Evolutionary conservation across 2,888 invertebrate genomes (phyloP).

Genomic region (Watsonalla cultraria): DNA sequence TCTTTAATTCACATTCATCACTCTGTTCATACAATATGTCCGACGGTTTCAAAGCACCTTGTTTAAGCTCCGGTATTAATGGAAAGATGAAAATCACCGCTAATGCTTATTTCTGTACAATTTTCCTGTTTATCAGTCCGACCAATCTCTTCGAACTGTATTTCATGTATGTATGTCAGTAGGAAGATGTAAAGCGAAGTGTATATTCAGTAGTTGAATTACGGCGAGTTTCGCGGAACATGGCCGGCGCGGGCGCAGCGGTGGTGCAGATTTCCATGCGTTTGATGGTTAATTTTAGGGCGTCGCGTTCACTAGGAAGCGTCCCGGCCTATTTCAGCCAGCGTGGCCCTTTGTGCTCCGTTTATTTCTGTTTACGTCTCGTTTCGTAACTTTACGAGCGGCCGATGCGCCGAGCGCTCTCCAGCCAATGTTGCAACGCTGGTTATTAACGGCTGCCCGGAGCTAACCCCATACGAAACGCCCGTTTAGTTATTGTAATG

Average conservation of each 20-base stretch:
- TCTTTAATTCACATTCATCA: too few species aligned
- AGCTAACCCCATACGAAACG: slow-evolving; percentile 46
- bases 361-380: slow-evolving; percentile 71
- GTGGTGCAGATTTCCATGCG: slow-evolving; percentile 11
- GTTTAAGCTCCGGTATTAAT: not conserved
- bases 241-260: slow-evolving; percentile 11
- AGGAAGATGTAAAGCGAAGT: not conserved
- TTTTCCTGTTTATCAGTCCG: not conserved
- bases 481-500: slow-evolving; percentile 31
- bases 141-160: not conserved
- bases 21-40: too few species aligned
- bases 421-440: slow-evolving; percentile 50
- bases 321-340: slow-evolving; percentile 58
- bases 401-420: slow-evolving; percentile 54
- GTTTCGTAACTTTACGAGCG: slow-evolving; percentile 73
- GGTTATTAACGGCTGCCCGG: slow-evolving; percentile 62
- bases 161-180: not conserved
- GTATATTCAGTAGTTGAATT: not conserved
- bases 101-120: not conserved
- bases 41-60: too few species aligned
- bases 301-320: slow-evolving; percentile 61
- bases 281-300: slow-evolving; percentile 51
- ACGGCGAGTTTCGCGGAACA: not conserved
- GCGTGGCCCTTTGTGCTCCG: slow-evolving; percentile 63
- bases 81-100: not conserved